Percentiles rank a stretch among this genome's conserved stretches.
These are phyloP conservation scores for Hystrix brachyura DNA, from an alignment of 2,113 vertebrate genomes.

Conservation along the genomic window DNA sequence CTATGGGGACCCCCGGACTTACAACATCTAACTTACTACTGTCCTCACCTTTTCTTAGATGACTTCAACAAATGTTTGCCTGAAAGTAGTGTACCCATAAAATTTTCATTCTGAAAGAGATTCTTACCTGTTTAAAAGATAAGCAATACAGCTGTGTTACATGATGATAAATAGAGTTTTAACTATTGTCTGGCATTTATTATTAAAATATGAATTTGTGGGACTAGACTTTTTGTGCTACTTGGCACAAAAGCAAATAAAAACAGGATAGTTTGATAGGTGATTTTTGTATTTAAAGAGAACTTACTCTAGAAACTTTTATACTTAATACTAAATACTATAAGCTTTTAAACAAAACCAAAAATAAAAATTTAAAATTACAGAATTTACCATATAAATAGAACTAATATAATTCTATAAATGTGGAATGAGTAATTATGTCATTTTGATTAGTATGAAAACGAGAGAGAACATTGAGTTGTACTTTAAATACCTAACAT, in stretches of 20 bases:
- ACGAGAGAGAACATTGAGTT: slow-evolving; percentile 11
- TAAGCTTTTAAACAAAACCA: slow-evolving; percentile 47
- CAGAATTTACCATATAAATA: slow-evolving; percentile 54
- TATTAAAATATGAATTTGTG: slow-evolving; percentile 49
- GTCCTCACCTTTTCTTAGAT: slow-evolving; percentile 35
- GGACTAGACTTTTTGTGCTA: slow-evolving; percentile 2
- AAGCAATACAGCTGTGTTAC: neutral
- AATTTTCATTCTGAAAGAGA: slow-evolving; percentile 44
- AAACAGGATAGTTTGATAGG: neutral
- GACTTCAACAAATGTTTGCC: slow-evolving; percentile 7
- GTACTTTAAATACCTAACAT: slow-evolving; percentile 42
- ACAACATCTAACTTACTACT: neutral
- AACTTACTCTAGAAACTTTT: slow-evolving; percentile 31
- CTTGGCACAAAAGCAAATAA: neutral
- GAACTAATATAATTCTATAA: slow-evolving; percentile 6
- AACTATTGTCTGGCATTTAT: slow-evolving; percentile 13
- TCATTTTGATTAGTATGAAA: slow-evolving; percentile 61
- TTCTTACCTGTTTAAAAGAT: slow-evolving; percentile 45
- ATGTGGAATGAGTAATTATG: slow-evolving; percentile 30
- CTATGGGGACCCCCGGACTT: too few species aligned
- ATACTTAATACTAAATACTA: slow-evolving; percentile 56
- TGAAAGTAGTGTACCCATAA: neutral
- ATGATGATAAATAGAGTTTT: slow-evolving; percentile 20
- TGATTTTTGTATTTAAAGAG: slow-evolving; percentile 46
- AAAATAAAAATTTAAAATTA: neutral